phyloP scores from a whole-genome alignment of 2,113 vertebrate genomes.

The Tichodroma muraria region DNA sequence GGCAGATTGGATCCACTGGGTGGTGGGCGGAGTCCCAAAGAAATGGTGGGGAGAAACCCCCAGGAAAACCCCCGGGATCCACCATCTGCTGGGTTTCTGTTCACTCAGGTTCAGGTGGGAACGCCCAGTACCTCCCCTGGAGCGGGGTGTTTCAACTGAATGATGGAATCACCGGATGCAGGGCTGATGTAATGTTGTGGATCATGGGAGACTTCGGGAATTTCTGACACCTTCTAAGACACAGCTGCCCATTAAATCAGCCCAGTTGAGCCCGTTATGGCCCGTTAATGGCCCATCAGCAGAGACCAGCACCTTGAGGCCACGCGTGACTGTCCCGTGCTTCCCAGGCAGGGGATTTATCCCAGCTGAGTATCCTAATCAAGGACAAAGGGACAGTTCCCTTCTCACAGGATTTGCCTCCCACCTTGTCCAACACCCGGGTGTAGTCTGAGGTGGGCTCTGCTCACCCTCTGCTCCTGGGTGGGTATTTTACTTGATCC shows the following conservation, averaged over 20 bases:
- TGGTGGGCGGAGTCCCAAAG: neutral
- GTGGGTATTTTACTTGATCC: neutral
- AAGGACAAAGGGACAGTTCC: neutral
- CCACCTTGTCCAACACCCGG: too few relatives aligned
- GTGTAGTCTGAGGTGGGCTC: neutral
- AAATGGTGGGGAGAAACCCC: neutral
- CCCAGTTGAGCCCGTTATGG: neutral
- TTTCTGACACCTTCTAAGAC: neutral
- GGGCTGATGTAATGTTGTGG: fast-evolving
- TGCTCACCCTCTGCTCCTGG: neutral
- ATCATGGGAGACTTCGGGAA: neutral
- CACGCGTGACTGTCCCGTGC: fast-evolving
- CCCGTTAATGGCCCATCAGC: neutral
- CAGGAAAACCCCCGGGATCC: neutral
- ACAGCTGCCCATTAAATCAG: neutral
- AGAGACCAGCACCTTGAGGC: neutral
- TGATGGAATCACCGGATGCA: neutral
- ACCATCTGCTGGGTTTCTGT: fast-evolving
- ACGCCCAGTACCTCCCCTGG: fast-evolving
- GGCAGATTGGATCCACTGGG: neutral
- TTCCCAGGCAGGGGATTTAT: neutral
- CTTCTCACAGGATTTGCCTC: neutral
- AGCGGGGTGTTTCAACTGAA: fast-evolving
- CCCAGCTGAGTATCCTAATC: neutral
- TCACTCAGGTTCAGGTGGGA: neutral